These are phyloP conservation scores for Silurus glanis DNA, from an alignment of 2,113 vertebrate species.

Conservation along the genomic window DNA sequence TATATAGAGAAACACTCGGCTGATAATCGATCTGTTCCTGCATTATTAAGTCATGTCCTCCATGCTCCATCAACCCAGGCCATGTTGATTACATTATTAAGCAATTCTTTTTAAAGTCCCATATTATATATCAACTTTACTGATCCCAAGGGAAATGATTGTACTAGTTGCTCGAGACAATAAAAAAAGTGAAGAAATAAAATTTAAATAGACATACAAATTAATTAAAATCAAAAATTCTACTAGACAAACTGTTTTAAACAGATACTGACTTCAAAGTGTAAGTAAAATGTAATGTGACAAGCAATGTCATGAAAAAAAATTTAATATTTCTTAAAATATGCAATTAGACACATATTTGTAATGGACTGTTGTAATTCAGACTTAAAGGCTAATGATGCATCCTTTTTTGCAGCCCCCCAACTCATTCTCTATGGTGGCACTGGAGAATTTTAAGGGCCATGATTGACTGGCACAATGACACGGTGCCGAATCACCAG, in stretches of 20 bases:
- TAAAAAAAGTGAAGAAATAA: neutral
- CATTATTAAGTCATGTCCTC: neutral
- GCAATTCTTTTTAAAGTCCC: neutral
- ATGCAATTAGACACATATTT: neutral
- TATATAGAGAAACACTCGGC: neutral
- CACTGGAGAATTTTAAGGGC: conserved; percentile 47
- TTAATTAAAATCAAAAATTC: too few species aligned
- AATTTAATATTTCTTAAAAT: neutral
- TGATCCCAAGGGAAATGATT: neutral
- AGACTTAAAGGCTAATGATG: neutral
- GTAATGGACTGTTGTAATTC: neutral
- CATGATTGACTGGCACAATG: conserved; percentile 71
- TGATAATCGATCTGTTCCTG: conserved; percentile 15
- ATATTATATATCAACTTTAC: neutral
- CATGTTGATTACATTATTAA: neutral
- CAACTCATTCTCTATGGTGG: neutral
- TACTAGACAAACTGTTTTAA: neutral
- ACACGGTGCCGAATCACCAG: conserved; percentile 57
- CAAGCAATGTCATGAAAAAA: neutral
- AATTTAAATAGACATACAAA: neutral
- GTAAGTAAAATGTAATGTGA: neutral
- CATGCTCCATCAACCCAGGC: neutral
- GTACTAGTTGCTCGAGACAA: neutral
- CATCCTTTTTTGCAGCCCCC: neutral
- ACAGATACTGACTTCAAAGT: neutral